Conservation (phyloP, 2,113 vertebrate genomes). For the Sceloporus tristichus region DNA sequence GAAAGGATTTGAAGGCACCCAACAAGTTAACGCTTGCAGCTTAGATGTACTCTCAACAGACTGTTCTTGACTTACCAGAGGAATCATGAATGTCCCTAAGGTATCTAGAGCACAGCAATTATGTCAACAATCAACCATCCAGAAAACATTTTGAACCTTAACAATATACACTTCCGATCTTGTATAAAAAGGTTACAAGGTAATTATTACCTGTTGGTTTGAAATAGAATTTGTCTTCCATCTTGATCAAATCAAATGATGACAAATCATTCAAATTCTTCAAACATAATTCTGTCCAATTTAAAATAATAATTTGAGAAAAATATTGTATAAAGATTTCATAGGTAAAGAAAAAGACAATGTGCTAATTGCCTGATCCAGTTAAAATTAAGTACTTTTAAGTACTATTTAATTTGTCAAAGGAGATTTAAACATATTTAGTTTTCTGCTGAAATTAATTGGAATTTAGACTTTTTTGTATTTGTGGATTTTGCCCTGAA, state of each 20-base stretch:
- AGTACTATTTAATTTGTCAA: not conserved
- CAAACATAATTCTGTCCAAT: conserved; percentile 89
- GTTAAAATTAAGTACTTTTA: not conserved
- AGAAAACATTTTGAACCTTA: conserved; percentile 5
- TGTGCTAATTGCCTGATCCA: not conserved
- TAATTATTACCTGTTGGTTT: conserved; percentile 89
- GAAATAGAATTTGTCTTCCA: conserved; percentile 93
- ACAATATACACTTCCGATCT: not conserved
- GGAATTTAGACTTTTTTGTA: not conserved
- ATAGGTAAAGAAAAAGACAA: not conserved
- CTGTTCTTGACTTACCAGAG: not conserved
- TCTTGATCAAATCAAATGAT: conserved; percentile 88
- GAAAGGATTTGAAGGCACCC: too few species aligned
- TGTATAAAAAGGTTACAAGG: conserved; percentile 11
- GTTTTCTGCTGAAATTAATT: not conserved
- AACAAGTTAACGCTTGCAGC: not conserved
- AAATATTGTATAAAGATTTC: not conserved
- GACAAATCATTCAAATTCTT: conserved; percentile 94
- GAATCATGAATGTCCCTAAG: not conserved
- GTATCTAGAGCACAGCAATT: not conserved
- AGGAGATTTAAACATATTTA: not conserved
- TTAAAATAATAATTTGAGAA: conserved; percentile 61
- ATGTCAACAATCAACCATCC: not conserved
- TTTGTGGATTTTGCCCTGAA: not conserved
- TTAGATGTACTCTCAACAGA: not conserved